Conservation (phyloP, 2,888 invertebrate genomes). For the Tiphia femorata region DNA sequence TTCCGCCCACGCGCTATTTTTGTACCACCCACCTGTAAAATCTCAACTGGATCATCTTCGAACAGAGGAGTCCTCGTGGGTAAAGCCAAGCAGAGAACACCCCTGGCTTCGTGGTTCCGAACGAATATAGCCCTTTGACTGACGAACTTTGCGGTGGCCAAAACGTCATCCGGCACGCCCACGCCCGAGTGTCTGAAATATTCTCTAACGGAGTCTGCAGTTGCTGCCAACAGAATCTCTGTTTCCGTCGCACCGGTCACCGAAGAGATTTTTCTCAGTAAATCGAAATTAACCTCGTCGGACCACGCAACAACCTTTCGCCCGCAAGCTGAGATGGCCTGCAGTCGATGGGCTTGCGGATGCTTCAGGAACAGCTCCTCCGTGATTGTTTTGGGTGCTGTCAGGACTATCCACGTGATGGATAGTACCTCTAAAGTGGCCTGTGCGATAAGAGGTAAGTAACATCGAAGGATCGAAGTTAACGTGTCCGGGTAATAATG, state of each 20-base stretch:
- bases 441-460: constrained; percentile 68
- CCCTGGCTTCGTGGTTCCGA: constrained; percentile 69
- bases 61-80: constrained; percentile 70
- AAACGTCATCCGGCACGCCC: constrained; percentile 73
- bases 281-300: constrained; percentile 73
- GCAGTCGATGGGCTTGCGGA: constrained; percentile 72
- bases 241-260: constrained; percentile 75
- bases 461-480: constrained; percentile 59
- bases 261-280: constrained; percentile 73
- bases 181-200: constrained; percentile 74
- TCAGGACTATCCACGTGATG: constrained; percentile 67
- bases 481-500: constrained; percentile 63
- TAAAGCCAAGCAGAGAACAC: constrained; percentile 77
- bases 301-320: constrained; percentile 83
- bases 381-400: constrained; percentile 71
- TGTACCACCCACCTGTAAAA: constrained; percentile 56
- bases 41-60: constrained; percentile 64
- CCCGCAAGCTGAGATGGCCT: constrained; percentile 78
- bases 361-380: constrained; percentile 74
- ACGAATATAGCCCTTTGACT: constrained; percentile 73
- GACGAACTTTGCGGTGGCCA: constrained; percentile 76
- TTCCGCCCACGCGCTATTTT: neutral
- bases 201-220: constrained; percentile 75
- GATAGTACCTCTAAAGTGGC: constrained; percentile 68
- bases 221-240: constrained; percentile 76